Evolutionary conservation across 2,888 invertebrate genomes (phyloP).

Genomic region (Galerucella nymphaeae): DNA sequence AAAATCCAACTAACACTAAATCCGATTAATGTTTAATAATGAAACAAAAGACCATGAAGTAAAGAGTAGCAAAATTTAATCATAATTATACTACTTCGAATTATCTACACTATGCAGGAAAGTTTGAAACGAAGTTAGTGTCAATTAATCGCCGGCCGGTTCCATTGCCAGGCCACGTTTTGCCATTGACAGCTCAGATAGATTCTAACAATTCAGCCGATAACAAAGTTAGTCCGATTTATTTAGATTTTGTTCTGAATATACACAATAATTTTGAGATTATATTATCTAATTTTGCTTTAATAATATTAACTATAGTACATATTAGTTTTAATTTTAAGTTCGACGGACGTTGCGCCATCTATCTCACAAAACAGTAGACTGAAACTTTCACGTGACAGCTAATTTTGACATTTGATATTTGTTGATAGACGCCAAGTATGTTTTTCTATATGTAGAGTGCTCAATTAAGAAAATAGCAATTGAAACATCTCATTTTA

Average conservation of each 20-base stretch:
- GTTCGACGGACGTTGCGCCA: too few relatives aligned
- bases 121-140: slow-evolving; percentile 33
- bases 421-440: too few relatives aligned
- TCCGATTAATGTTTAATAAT: slow-evolving; percentile 1
- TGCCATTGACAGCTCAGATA: not conserved
- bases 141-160: slow-evolving; percentile 14
- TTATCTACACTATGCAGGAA: slow-evolving; percentile 36
- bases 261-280: not conserved
- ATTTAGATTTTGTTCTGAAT: not conserved
- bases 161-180: not conserved
- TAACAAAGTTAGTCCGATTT: not conserved
- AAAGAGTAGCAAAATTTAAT: slow-evolving; percentile 29
- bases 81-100: slow-evolving; percentile 28
- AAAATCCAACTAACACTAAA: not conserved
- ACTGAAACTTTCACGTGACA: too few relatives aligned
- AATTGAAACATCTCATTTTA: not conserved
- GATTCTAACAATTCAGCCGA: not conserved
- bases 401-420: too few relatives aligned
- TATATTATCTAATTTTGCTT: too few relatives aligned
- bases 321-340: too few relatives aligned
- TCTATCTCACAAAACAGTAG: too few relatives aligned
- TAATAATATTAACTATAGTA: too few relatives aligned
- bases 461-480: too few relatives aligned
- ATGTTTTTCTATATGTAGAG: too few relatives aligned
- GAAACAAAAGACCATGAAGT: slow-evolving; percentile 8